These are phyloP conservation scores for Colletes collaris DNA, from an alignment of 2,888 invertebrate genomes.

Conservation along the genomic window DNA sequence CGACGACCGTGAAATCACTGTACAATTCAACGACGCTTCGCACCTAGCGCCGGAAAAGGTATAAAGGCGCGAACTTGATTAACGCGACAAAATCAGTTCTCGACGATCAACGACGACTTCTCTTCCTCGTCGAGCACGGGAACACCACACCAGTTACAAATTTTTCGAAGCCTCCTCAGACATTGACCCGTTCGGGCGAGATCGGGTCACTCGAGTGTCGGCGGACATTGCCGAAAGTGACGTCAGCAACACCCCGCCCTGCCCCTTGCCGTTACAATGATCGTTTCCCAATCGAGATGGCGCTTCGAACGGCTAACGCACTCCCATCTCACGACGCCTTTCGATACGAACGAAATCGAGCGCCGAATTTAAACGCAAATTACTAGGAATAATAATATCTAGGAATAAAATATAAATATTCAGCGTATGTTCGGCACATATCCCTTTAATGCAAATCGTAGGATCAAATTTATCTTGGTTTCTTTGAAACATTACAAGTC, in stretches of 20 bases:
- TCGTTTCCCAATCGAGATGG: constrained; percentile 36
- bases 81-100: constrained; percentile 47
- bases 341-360: accelerated
- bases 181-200: constrained; percentile 88
- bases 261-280: constrained; percentile 48
- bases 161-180: constrained; percentile 86
- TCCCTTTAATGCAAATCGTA: background rate
- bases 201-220: constrained; percentile 86
- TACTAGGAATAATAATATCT: background rate
- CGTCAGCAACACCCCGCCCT: constrained; percentile 73
- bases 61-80: constrained; percentile 38
- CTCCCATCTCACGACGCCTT: constrained; percentile 20
- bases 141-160: constrained; percentile 85
- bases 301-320: constrained; percentile 9
- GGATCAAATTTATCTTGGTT: no score
- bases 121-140: constrained; percentile 78
- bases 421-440: background rate
- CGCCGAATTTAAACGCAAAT: constrained; percentile 29
- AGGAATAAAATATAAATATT: background rate
- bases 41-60: constrained; percentile 33
- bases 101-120: constrained; percentile 66
- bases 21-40: constrained; percentile 47
- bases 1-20: constrained; percentile 46
- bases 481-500: no score
- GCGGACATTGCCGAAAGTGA: constrained; percentile 83